These are phyloP conservation scores for Athetis lepigone DNA, from an alignment of 2,888 invertebrate genomes.

Conservation along the genomic window DNA sequence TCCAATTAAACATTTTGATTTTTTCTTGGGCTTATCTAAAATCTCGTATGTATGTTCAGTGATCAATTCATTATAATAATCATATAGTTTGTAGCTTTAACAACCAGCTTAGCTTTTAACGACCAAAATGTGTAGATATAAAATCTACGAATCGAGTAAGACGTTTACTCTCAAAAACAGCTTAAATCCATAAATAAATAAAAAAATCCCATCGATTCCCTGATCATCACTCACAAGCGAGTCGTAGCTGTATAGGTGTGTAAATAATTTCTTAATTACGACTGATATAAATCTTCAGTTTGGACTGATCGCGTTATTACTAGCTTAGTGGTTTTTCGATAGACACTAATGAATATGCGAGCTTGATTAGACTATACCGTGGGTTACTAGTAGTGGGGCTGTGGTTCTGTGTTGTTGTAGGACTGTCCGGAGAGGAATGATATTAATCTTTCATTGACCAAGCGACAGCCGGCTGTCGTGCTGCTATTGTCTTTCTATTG, in stretches of 20 bases:
- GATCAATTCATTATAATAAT: no score
- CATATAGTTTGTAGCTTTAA: no score
- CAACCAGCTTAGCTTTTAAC: not conserved
- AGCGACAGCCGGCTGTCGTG: no score
- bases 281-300: conserved; percentile 59
- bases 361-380: conserved; percentile 59
- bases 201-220: conserved; percentile 10
- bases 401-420: not conserved
- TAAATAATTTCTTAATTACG: conserved; percentile 62
- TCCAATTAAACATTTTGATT: no score
- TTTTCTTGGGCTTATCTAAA: no score
- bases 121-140: no score
- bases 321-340: conserved; percentile 62
- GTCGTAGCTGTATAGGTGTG: conserved; percentile 28
- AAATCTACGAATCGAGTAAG: not conserved
- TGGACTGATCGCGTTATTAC: conserved; percentile 59
- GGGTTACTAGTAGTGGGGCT: conserved; percentile 41
- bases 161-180: not conserved
- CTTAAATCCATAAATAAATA: conserved; percentile 11
- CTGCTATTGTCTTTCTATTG: no score
- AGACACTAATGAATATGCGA: conserved; percentile 62
- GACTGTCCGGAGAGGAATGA: conserved; percentile 25
- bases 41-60: no score
- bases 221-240: conserved; percentile 40
- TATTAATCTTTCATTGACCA: no score